A percentile compares a stretch with the other conserved stretches of the same genome.
Evolutionary conservation across 2,888 invertebrate species (phyloP).

Genomic region (Aporophyla lueneburgensis): DNA sequence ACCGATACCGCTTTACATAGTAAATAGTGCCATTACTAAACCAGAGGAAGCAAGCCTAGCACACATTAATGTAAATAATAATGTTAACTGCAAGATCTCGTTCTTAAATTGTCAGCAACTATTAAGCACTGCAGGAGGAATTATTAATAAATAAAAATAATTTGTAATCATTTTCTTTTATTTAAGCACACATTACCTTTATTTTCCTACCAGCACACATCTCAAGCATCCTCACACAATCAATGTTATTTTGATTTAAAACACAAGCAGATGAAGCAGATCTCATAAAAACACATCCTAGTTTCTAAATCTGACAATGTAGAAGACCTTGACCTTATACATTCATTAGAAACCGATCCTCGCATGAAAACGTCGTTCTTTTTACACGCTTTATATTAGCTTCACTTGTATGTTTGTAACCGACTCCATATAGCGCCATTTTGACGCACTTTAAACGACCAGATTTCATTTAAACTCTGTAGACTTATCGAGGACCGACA

Average conservation of each 20-base stretch:
- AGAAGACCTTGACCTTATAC: background rate
- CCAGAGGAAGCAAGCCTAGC: conserved; percentile 68
- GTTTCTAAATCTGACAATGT: background rate
- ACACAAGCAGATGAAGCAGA: background rate
- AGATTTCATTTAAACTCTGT: no score
- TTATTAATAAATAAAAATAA: conserved; percentile 85
- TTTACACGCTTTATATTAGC: no score
- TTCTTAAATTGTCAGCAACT: conserved; percentile 84
- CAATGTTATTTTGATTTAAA: background rate
- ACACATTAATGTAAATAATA: conserved; percentile 79
- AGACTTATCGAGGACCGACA: no score
- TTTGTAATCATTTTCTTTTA: conserved; percentile 73
- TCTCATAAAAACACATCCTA: background rate
- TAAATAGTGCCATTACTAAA: conserved; percentile 81
- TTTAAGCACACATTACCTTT: conserved; percentile 39
- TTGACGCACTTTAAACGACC: no score
- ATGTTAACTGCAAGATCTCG: conserved; percentile 82
- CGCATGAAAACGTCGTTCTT: background rate
- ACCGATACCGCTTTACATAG: conserved; percentile 63
- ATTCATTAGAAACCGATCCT: background rate
- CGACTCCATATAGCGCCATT: no score
- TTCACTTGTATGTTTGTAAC: no score
- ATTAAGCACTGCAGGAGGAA: conserved; percentile 85
- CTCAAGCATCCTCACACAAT: background rate
- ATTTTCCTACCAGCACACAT: background rate